Conservation (phyloP, 2,888 invertebrate genomes). For the Ctena decussata region DNA sequence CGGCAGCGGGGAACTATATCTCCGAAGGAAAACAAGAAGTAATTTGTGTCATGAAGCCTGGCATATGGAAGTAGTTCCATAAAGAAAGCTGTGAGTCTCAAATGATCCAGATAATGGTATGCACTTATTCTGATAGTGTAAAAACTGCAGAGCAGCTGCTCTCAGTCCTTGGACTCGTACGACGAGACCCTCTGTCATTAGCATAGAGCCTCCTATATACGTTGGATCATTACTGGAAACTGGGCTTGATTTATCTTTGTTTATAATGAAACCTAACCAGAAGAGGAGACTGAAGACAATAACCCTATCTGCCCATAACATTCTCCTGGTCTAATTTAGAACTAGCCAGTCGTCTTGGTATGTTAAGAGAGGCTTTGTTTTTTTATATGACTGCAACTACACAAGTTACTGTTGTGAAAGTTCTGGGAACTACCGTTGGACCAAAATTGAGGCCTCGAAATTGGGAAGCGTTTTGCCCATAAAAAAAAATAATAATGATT, state of each 20-base stretch:
- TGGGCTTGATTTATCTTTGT: neutral
- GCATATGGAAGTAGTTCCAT: constrained; percentile 32
- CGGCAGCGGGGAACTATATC: no score
- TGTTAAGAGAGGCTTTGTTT: constrained; percentile 21
- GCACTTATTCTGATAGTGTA: constrained; percentile 1
- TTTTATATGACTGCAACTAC: constrained; percentile 28
- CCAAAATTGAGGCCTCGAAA: no score
- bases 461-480: no score
- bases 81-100: constrained; percentile 40
- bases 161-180: constrained; percentile 10
- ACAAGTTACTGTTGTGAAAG: constrained; percentile 26
- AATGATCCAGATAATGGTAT: constrained; percentile 5
- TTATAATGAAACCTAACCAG: constrained; percentile 35
- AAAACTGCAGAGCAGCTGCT: neutral
- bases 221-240: neutral
- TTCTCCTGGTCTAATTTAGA: no score
- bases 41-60: constrained; percentile 44
- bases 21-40: no score
- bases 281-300: no score
- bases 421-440: constrained; percentile 16
- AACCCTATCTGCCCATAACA: no score
- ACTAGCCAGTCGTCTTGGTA: constrained; percentile 52
- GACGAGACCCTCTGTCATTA: constrained; percentile 4
- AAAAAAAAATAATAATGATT: constrained; percentile 8
- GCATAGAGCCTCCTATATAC: neutral